Evolutionary conservation across 2,888 invertebrate genomes (phyloP).

Genomic region (Timema cristinae): DNA sequence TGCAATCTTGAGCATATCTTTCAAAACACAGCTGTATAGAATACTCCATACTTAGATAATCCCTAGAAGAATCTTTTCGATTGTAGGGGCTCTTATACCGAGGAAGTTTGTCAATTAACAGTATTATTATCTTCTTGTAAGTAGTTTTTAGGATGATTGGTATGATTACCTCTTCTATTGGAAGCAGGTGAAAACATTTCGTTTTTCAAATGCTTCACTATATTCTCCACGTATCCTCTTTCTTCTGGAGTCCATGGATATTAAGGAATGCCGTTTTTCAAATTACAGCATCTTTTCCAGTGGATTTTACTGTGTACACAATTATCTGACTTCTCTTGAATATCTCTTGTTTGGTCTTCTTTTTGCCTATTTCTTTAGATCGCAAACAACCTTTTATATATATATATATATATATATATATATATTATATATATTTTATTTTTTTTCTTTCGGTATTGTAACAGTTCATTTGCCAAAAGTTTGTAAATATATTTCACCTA

Average conservation of each 20-base stretch:
- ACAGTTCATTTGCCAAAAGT: not conserved
- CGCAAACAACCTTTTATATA: conserved; percentile 1
- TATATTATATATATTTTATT: no score
- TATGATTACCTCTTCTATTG: not conserved
- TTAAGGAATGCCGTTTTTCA: conserved; percentile 1
- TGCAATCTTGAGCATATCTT: no score
- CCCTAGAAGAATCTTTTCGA: no score
- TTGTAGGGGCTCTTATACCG: no score
- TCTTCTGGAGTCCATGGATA: not conserved
- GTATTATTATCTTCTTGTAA: no score
- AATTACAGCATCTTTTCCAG: not conserved
- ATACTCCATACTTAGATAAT: no score
- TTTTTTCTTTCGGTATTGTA: not conserved
- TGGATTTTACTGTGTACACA: not conserved
- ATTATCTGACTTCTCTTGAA: not conserved
- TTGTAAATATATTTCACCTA: not conserved
- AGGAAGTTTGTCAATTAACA: no score
- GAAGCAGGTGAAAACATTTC: not conserved
- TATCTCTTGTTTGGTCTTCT: not conserved
- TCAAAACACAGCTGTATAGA: no score
- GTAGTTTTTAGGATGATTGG: no score
- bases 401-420: no score
- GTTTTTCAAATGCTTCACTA: not conserved
- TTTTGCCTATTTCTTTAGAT: not conserved
- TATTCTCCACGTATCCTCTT: not conserved